Percentiles rank a stretch among this genome's conserved stretches.
Conservation (phyloP, 2,113 vertebrate species). For the Indicator maculatus region DNA sequence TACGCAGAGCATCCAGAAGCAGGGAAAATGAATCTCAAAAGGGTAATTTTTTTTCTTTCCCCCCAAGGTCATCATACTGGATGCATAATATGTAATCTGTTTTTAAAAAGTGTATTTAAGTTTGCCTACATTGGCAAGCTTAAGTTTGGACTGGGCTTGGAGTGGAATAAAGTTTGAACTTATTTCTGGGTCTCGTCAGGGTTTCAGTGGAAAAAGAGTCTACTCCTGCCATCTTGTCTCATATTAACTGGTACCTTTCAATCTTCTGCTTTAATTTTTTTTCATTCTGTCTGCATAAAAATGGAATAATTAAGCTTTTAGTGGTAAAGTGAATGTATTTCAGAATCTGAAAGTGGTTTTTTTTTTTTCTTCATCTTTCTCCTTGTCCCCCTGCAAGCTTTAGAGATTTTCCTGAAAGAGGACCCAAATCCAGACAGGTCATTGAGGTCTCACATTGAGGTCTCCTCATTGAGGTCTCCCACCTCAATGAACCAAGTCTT, state of each 20-base stretch:
- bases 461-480: not conserved
- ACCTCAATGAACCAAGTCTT: not conserved
- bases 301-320: not conserved
- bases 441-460: not conserved
- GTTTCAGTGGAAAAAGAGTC: not conserved
- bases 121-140: not conserved
- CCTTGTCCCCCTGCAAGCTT: not conserved
- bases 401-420: not conserved
- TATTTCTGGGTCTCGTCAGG: not conserved
- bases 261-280: not conserved
- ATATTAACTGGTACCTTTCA: not conserved
- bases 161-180: not conserved
- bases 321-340: not conserved
- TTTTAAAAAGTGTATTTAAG: not conserved
- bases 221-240: not conserved
- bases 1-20: slow-evolving; percentile 69
- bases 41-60: slow-evolving; percentile 16
- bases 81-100: not conserved
- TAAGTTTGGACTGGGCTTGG: not conserved
- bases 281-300: not conserved
- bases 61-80: not conserved
- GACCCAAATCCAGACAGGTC: not conserved
- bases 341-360: not conserved
- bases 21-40: slow-evolving; percentile 47
- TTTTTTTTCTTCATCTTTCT: not conserved